phyloP scores from a whole-genome alignment of 2,113 vertebrate genomes.

The Oophaga pumilio region DNA sequence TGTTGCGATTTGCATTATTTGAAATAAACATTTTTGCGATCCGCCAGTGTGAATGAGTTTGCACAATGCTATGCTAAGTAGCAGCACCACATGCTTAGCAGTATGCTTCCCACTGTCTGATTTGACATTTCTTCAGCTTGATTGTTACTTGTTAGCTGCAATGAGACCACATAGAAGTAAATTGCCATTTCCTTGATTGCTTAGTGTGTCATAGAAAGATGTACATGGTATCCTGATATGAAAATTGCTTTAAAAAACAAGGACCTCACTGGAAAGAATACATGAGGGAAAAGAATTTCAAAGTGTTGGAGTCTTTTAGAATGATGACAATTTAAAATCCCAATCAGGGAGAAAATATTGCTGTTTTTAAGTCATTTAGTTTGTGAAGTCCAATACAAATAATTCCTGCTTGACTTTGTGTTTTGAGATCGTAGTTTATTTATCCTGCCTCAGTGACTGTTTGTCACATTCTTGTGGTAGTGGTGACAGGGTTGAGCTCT shows the following conservation, averaged over 20 bases:
- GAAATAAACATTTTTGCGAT: conserved; percentile 38
- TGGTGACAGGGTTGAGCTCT: neutral
- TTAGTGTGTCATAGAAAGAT: conserved; percentile 23
- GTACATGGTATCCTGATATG: conserved; percentile 44
- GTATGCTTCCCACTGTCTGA: conserved; percentile 42
- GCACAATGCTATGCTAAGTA: conserved; percentile 46
- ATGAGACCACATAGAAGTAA: conserved; percentile 52
- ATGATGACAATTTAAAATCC: conserved; percentile 6
- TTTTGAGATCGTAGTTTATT: neutral
- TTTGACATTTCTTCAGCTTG: conserved; percentile 53
- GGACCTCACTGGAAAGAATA: conserved; percentile 3
- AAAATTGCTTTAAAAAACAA: conserved; percentile 33
- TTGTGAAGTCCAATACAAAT: neutral
- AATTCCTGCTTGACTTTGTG: neutral
- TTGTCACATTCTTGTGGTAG: neutral
- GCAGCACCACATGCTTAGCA: conserved; percentile 20
- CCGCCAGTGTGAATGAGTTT: conserved; percentile 11
- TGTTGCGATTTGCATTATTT: conserved; percentile 30
- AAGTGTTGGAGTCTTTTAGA: conserved; percentile 21
- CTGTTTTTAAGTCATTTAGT: neutral
- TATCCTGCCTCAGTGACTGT: neutral
- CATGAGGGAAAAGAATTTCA: conserved; percentile 39
- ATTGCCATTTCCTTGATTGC: conserved; percentile 51
- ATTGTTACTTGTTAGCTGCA: conserved; percentile 56
- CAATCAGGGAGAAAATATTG: conserved; percentile 14